A percentile compares a stretch with the other conserved stretches of the same genome.
phyloP scores from a whole-genome alignment of 2,888 invertebrate genomes.

The Ormyrus rosae region DNA sequence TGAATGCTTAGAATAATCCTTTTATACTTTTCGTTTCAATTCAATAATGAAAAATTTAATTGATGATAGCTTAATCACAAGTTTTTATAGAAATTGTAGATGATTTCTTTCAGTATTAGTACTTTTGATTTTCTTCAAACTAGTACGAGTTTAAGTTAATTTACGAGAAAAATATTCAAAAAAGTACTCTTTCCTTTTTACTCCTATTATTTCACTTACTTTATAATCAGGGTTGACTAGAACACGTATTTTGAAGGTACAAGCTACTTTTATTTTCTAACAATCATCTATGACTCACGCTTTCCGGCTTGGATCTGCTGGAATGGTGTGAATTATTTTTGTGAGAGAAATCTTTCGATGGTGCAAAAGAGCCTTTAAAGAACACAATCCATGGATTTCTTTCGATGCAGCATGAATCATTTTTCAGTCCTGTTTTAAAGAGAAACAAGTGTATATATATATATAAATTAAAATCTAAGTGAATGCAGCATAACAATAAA shows the following conservation, averaged over 20 bases:
- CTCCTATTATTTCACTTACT: neutral
- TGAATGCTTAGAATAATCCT: too few species aligned
- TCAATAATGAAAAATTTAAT: too few species aligned
- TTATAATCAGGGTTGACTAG: slow-evolving; percentile 19
- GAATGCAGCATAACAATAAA: slow-evolving; percentile 26
- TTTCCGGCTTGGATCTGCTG: slow-evolving; percentile 2
- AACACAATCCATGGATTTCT: slow-evolving; percentile 29
- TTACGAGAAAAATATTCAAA: too few species aligned
- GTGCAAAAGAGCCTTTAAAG: neutral
- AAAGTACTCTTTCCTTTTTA: neutral
- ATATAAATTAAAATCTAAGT: neutral
- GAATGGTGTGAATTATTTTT: neutral
- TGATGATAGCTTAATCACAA: too few species aligned
- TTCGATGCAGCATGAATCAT: slow-evolving; percentile 31
- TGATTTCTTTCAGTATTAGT: too few species aligned
- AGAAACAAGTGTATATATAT: neutral
- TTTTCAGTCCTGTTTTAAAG: neutral
- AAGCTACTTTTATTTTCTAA: slow-evolving; percentile 30
- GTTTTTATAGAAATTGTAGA: too few species aligned
- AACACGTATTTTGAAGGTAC: slow-evolving; percentile 39
- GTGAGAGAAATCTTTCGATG: slow-evolving; percentile 24
- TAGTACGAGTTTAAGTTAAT: too few species aligned
- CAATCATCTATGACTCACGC: slow-evolving; percentile 4
- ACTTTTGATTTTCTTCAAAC: too few species aligned
- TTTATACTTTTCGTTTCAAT: too few species aligned